These are phyloP conservation scores for Ectropis grisescens DNA, from an alignment of 1,140 invertebrate genomes.

Conservation along the genomic window DNA sequence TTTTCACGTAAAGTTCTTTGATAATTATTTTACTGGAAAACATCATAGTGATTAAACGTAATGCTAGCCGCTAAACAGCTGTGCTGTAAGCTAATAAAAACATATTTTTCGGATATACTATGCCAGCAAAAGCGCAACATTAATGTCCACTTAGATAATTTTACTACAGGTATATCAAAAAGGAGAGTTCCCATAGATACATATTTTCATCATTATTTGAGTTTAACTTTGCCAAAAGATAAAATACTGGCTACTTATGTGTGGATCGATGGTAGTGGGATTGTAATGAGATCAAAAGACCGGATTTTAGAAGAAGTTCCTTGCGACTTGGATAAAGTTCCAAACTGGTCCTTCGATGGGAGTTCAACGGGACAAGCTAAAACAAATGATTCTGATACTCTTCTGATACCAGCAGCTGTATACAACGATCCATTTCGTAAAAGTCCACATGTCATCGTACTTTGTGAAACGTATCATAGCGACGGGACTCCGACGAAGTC, in stretches of 20 bases:
- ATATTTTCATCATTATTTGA: slow-evolving; percentile 76
- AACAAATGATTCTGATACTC: slow-evolving; percentile 88
- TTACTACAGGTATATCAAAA: slow-evolving; percentile 14
- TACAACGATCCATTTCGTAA: slow-evolving; percentile 94
- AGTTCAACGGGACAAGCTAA: slow-evolving; percentile 87
- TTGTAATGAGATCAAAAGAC: slow-evolving; percentile 85
- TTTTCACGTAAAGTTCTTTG: no score
- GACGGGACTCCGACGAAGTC: slow-evolving; percentile 65
- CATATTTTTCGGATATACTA: no score
- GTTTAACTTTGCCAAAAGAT: slow-evolving; percentile 76
- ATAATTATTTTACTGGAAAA: no score
- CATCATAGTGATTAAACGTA: no score
- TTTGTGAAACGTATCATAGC: slow-evolving; percentile 77
- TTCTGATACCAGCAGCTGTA: slow-evolving; percentile 87
- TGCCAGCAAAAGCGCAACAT: no score
- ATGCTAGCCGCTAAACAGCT: no score
- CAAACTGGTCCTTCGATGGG: slow-evolving; percentile 96
- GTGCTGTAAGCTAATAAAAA: no score
- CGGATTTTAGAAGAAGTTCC: slow-evolving; percentile 79
- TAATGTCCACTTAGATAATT: slow-evolving; percentile 17
- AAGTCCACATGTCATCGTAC: slow-evolving; percentile 89
- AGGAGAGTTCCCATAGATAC: slow-evolving; percentile 23
- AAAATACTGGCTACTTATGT: slow-evolving; percentile 84
- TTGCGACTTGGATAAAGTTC: slow-evolving; percentile 79
- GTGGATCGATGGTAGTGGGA: slow-evolving; percentile 93